Base-by-base conservation (phyloP, 2,888 invertebrate species). In the Serrognathus titanus region DNA sequence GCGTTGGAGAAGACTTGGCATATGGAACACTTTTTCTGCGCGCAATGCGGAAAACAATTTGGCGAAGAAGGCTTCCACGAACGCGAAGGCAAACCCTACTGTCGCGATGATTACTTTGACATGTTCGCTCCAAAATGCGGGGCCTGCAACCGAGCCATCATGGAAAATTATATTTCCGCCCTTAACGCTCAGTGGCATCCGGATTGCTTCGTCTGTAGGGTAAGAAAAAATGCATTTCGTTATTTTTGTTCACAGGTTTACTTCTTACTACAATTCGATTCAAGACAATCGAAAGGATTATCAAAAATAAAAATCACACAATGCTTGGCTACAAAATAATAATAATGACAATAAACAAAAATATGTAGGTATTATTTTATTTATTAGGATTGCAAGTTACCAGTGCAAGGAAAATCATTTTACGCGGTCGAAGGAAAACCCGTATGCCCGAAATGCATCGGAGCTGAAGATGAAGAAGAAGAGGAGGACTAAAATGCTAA, bases 51-150 rank as follows among this genome's bases (percentile, higher is more conserved):
- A 43, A 92, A 94, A 75, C 94, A 94, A 75, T 97, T 98, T 74
- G 97, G 97, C 9, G 97, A 97, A 69, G 96, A 97, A 61, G 97
- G 97, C 39, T 98, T 97, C 84, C 97, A 98, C 80, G 98, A 98
- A 77, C 84, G 91, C 67, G 94, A 94, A 69, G 95, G 96, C 58
- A 94, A 95, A 76, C 95, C 97, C 0, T 98, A 95, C 76, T 98
- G 98, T 79, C 88, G 93, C 69, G 89, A 89, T 62, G 97, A 97
- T 76, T 98, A 97, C 80, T 96, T 97, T 76, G 93, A 94, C 72
- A 92, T 95, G 90, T 98, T 97, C 79, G 98, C 97, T 6, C 97
- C 97, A 2, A 96, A 97, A 76, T 98, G 98, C 80, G 95, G 94
- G 51, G 97, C 96, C 41, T 98, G 98, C 83, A 89, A 85, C 72